Evolutionary conservation across 2,888 invertebrate species (phyloP).

Genomic region (Sceliomorpha sp.): DNA sequence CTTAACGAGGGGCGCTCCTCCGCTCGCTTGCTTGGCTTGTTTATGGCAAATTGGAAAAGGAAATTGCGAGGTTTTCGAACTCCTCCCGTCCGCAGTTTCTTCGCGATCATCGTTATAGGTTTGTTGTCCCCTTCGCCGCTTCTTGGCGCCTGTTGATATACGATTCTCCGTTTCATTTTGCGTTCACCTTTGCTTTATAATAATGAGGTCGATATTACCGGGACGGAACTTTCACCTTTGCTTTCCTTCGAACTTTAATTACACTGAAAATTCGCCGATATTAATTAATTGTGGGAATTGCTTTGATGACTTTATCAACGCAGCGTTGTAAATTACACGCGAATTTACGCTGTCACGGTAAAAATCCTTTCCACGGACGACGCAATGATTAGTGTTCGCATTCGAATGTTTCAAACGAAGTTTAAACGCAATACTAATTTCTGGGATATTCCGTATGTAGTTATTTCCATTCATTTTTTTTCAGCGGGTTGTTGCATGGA

Average conservation of each 20-base stretch:
- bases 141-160: slow-evolving; percentile 7
- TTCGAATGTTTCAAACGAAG: too few relatives aligned
- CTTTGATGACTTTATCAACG: too few relatives aligned
- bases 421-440: too few relatives aligned
- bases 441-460: too few relatives aligned
- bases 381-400: too few relatives aligned
- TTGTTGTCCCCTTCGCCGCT: slow-evolving; percentile 31
- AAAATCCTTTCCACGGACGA: too few relatives aligned
- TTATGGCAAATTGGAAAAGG: slow-evolving; percentile 80
- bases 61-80: slow-evolving; percentile 75
- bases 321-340: too few relatives aligned
- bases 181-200: slow-evolving; percentile 26
- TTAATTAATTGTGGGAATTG: too few relatives aligned
- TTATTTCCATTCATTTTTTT: background rate
- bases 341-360: too few relatives aligned
- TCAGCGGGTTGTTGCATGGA: background rate
- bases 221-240: slow-evolving; percentile 9
- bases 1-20: slow-evolving; percentile 67
- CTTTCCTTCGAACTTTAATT: slow-evolving; percentile 9
- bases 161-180: background rate
- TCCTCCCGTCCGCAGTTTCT: slow-evolving; percentile 36
- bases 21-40: slow-evolving; percentile 66
- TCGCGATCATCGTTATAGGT: slow-evolving; percentile 38
- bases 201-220: slow-evolving; percentile 42
- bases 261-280: too few relatives aligned